phyloP scores from a whole-genome alignment of 2,113 vertebrate species.

The Eurystomus gularis region DNA sequence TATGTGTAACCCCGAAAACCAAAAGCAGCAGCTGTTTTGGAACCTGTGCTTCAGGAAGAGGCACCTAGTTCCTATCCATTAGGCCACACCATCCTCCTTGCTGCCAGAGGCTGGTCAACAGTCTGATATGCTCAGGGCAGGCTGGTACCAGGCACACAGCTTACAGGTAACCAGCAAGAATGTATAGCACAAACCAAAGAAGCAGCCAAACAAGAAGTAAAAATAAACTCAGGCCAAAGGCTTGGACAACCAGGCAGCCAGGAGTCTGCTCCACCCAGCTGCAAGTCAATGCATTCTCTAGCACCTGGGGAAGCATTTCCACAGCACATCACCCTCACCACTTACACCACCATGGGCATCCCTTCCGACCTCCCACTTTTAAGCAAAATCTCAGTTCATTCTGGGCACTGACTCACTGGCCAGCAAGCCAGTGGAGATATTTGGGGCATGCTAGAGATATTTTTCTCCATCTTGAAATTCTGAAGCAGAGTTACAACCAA shows the following conservation, averaged over 20 bases:
- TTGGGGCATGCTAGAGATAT: rapidly evolving
- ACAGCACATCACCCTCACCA: neutral
- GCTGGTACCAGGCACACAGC: neutral
- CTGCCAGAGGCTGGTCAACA: neutral
- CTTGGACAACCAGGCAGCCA: neutral
- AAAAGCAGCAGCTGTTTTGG: neutral
- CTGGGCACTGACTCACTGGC: neutral
- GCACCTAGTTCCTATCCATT: neutral
- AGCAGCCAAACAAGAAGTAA: neutral
- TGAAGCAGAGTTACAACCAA: neutral
- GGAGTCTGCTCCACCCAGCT: neutral
- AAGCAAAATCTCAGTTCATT: neutral
- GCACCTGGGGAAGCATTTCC: neutral
- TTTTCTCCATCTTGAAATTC: neutral
- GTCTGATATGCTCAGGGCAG: neutral
- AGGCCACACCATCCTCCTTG: neutral
- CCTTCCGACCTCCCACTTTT: neutral
- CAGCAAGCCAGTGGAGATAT: neutral
- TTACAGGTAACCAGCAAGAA: neutral
- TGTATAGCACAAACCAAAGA: neutral
- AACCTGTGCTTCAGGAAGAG: neutral
- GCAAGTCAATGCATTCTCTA: rapidly evolving
- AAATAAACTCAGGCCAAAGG: neutral
- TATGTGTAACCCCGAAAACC: neutral
- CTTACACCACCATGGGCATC: neutral